phyloP scores from a whole-genome alignment of 1,140 invertebrate genomes.

The Oscheius sp. region DNA sequence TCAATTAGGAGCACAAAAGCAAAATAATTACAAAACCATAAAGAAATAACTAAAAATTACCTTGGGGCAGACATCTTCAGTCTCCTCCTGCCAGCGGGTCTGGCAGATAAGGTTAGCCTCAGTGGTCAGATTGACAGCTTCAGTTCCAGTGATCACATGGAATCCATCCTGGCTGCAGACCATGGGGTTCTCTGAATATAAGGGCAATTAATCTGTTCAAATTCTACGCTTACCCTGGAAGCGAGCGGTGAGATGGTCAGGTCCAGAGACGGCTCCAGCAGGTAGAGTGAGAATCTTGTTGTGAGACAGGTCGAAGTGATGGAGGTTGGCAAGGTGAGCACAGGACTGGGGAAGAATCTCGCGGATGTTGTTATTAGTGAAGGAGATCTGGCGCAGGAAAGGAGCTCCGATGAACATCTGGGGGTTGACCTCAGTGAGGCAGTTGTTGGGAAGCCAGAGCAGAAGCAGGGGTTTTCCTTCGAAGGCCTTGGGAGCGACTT shows the following conservation, averaged over 20 bases:
- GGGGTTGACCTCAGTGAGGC: constrained; percentile 47
- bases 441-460: constrained; percentile 60
- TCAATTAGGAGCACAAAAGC: too few relatives aligned
- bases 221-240: constrained; percentile 47
- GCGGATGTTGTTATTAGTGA: constrained; percentile 58
- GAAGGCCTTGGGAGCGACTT: constrained; percentile 57
- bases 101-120: constrained; percentile 57
- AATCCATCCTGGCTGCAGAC: constrained; percentile 59
- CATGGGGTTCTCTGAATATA: constrained; percentile 56
- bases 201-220: background rate
- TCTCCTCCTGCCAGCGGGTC: constrained; percentile 47
- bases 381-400: constrained; percentile 57
- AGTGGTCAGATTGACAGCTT: constrained; percentile 59
- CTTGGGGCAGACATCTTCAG: constrained; percentile 50
- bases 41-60: constrained; percentile 30
- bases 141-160: constrained; percentile 58
- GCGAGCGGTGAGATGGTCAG: constrained; percentile 56
- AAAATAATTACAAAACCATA: background rate
- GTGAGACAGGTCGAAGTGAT: constrained; percentile 56
- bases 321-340: constrained; percentile 57
- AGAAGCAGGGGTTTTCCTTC: constrained; percentile 54
- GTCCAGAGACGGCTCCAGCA: constrained; percentile 47
- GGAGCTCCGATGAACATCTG: constrained; percentile 58
- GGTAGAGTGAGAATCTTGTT: constrained; percentile 56
- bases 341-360: constrained; percentile 52